Percentiles rank a stretch among this genome's conserved stretches.
Conservation (phyloP, 2,113 vertebrate species). For the Phalacrocorax aristotelis region DNA sequence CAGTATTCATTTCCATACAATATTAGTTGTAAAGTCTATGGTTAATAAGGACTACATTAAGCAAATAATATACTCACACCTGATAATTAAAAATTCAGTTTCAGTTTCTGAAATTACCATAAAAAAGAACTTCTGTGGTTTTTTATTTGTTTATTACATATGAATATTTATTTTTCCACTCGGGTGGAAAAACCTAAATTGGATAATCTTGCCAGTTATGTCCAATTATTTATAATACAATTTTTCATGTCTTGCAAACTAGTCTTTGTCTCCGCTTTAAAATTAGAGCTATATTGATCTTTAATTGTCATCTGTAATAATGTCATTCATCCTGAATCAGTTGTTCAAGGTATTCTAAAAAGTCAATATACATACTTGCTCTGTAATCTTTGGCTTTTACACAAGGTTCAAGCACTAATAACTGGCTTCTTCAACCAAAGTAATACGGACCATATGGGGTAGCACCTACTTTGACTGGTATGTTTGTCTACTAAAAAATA, state of each 20-base stretch:
- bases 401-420: not conserved
- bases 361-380: fast-evolving
- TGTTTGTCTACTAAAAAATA: not conserved
- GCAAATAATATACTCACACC: not conserved
- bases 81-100: not conserved
- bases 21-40: not conserved
- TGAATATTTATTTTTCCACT: not conserved
- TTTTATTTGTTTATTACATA: not conserved
- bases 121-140: fast-evolving
- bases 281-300: not conserved
- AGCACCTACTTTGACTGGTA: not conserved
- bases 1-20: not conserved
- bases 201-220: not conserved
- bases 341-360: not conserved
- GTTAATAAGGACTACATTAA: not conserved
- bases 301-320: not conserved
- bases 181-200: not conserved
- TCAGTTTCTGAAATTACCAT: not conserved
- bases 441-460: not conserved
- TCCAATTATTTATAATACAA: not conserved
- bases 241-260: not conserved
- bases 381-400: not conserved
- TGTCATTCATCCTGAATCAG: not conserved
- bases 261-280: not conserved
- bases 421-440: not conserved